Base-by-base conservation (phyloP, 2,113 vertebrate genomes). In the Strix uralensis region DNA sequence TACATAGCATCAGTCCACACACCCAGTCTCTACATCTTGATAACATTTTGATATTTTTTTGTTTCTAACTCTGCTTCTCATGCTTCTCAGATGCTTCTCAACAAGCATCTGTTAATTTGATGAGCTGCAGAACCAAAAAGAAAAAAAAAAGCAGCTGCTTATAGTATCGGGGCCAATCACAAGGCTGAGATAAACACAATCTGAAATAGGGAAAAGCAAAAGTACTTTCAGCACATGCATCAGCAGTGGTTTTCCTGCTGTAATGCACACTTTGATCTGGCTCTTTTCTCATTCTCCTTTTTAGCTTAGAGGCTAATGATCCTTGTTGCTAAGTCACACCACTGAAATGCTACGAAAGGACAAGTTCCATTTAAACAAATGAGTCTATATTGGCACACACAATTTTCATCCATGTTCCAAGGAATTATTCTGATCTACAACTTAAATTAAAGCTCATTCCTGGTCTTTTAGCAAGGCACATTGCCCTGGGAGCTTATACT, bases 281-380 rank as follows among this genome's bases (percentile, higher is more conserved):
- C 82, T 91, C 63, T 74, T 77, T 51, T 84, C 72, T 93, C 59
- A 22, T 29, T 84, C 72, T 91, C 57, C 23, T 92, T 92, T 88
- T 92, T 46, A 87, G 88, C 92, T 96, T 74, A 61, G 40, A 66
- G 62, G 36, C 83, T 96, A 89, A 94, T 87, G 92, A 89, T 90
- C 73, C 91, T 87, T 85, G 80, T 92, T 94, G 89, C 94, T 92
- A 91, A 96, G 83, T 79, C 91, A 61, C 91, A 80, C 87, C 86
- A 79, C 69, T 46, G 73, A 58, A 81, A 54, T 3, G 15, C 70
- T 85, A 2, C 1, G 3, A 92, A 91, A 92, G 73, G 49, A 91
- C 52, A 89, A 85, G 74, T 87, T 91, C 73, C 66, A 58, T 85
- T 90, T 58, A 67, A 91, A 85, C 0, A 8, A 89, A 34, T 19